Evolutionary conservation across 1,140 invertebrate species (phyloP), one percentile per base, ranked within the genome.

Genomic region (Palaemon carinicauda): DNA sequence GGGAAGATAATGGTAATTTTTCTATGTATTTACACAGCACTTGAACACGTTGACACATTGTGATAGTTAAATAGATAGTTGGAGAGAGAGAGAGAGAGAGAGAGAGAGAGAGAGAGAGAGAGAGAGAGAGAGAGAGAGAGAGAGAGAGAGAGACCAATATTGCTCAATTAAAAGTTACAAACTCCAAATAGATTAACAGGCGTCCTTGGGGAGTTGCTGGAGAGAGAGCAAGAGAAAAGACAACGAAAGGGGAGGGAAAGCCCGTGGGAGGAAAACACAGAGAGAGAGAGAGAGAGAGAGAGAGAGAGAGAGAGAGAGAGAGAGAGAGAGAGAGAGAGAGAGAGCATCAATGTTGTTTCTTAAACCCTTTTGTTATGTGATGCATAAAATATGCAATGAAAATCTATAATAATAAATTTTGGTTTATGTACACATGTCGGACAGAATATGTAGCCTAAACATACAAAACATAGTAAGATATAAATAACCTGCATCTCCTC

Each of bases 131-230:
- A 17, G 21, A 27, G 21, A n/a, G 60, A 29, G 29, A 29, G 12
- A 24, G 24, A 10, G 33, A 69, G 41, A 71, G 80, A 41, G 31
- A n/a, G 31, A 51, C 80, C 80, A 81, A 81, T 81, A 81, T 81
- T 81, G 80, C 69, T 41, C 56, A 81, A 80, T 80, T 81, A 71
- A 81, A 81, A 81, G 80, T 81, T 81, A 81, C 80, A 65, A 81
- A 81, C 80, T 81, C 60, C 80, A 81, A 81, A 81, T 81, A 81
- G 80, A 81, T 81, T 81, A 81, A 81, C 56, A 60, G 51, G 80
- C 71, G 80, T 73, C 60, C 41, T 24, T 31, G 69, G 69, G 65
- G 80, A 54, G 69, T 15, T 19, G 65, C 24, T 21, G 33, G 29
- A 51, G 29, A n/a, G 31, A 27, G 19, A 33, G n/a, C 7, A 15